phyloP scores from a whole-genome alignment of 2,113 vertebrate species.

The Felis chaus region DNA sequence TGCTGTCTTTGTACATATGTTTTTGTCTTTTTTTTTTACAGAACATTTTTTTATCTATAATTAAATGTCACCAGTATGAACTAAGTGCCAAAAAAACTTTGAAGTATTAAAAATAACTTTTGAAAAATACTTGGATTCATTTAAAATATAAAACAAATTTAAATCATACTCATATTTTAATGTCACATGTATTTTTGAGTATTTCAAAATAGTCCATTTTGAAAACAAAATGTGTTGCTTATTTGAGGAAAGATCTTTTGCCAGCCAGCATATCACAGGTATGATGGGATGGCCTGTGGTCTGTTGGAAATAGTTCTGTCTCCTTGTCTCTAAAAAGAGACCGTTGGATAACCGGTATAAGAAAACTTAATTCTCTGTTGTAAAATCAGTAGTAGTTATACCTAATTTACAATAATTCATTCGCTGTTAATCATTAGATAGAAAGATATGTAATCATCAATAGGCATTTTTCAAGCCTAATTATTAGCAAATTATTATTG shows the following conservation, averaged over 20 bases:
- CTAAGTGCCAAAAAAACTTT: background rate
- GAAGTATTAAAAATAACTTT: constrained; percentile 32
- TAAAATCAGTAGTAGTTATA: background rate
- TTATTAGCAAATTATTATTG: background rate
- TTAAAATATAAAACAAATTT: constrained; percentile 45
- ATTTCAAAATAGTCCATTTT: constrained; percentile 6
- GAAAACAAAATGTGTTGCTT: background rate
- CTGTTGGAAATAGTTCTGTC: background rate
- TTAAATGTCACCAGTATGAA: background rate
- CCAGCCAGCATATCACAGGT: background rate
- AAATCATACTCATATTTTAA: background rate
- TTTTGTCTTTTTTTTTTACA: background rate
- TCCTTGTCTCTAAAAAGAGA: background rate
- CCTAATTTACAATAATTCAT: background rate
- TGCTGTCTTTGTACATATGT: background rate
- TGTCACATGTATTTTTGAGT: background rate
- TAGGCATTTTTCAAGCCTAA: background rate
- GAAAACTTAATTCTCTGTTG: background rate
- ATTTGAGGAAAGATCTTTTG: background rate
- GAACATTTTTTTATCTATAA: background rate
- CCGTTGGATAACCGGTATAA: background rate
- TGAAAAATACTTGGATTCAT: constrained; percentile 16
- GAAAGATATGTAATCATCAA: background rate
- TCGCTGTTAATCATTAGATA: background rate
- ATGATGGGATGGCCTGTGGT: background rate